phyloP scores from a whole-genome alignment of 2,113 vertebrate species.

The Actenoides lindsayi region DNA sequence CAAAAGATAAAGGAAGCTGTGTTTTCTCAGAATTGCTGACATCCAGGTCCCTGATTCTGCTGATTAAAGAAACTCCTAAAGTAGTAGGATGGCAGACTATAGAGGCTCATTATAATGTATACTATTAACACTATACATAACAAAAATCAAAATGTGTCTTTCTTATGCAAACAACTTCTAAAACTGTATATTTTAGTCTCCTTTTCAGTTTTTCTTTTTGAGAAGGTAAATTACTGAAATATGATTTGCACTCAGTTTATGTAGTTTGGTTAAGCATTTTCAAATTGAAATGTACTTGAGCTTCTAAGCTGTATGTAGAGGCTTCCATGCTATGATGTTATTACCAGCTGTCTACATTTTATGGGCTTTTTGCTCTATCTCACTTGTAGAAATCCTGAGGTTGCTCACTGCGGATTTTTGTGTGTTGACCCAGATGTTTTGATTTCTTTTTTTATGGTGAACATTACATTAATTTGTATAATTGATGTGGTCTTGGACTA shows the following conservation, averaged over 20 bases:
- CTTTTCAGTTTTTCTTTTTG: not conserved
- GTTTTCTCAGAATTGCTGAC: not conserved
- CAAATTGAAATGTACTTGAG: not conserved
- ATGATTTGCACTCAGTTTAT: not conserved
- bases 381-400: not conserved
- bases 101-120: not conserved
- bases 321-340: not conserved
- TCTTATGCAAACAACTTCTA: not conserved
- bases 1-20: not conserved
- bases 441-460: not conserved
- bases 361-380: not conserved
- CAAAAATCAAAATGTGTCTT: not conserved
- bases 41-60: not conserved
- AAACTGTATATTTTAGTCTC: not conserved
- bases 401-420: not conserved
- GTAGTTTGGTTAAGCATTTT: slow-evolving; percentile 16
- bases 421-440: slow-evolving; percentile 10
- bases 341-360: slow-evolving; percentile 13
- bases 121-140: not conserved
- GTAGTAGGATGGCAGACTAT: not conserved
- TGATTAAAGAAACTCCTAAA: not conserved
- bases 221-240: not conserved
- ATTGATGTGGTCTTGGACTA: not conserved
- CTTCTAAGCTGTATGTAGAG: not conserved
- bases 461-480: not conserved